Percentiles rank a stretch among this genome's conserved stretches.
These are phyloP conservation scores for Coregonus sp. DNA, from an alignment of 2,797 vertebrate genomes.

Conservation along the genomic window DNA sequence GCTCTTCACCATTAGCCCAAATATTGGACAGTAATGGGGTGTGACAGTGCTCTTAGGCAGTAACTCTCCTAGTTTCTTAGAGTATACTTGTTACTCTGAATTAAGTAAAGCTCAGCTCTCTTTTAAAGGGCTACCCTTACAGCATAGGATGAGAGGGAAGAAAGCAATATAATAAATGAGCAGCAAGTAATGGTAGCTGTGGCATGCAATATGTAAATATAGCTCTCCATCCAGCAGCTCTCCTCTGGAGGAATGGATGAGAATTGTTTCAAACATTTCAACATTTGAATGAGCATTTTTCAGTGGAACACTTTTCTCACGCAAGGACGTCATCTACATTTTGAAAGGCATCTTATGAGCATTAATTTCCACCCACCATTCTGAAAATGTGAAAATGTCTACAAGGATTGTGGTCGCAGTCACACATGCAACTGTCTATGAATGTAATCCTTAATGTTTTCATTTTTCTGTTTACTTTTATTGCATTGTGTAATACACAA, in stretches of 20 bases:
- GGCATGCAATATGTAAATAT: conserved; percentile 17
- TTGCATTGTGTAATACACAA: conserved; percentile 32
- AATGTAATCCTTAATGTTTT: background rate
- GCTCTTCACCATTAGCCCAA: conserved; percentile 19
- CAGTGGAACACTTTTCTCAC: conserved; percentile 13
- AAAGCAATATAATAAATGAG: background rate
- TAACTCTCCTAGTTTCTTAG: background rate
- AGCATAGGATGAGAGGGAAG: background rate
- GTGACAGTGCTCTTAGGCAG: conserved; percentile 8
- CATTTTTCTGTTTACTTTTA: conserved; percentile 36
- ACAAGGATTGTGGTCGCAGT: background rate
- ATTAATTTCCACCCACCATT: conserved; percentile 15
- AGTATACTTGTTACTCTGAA: background rate
- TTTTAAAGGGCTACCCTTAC: background rate
- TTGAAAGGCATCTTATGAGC: conserved; percentile 8
- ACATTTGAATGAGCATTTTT: conserved; percentile 24
- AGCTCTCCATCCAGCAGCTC: conserved; percentile 7
- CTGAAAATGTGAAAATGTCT: conserved; percentile 6
- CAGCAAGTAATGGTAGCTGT: conserved; percentile 4
- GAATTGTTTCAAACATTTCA: background rate
- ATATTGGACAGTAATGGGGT: conserved; percentile 2
- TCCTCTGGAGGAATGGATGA: background rate
- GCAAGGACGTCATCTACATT: background rate
- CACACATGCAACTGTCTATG: background rate
- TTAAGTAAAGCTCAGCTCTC: conserved; percentile 8